A percentile compares a stretch with the other conserved stretches of the same genome.
Evolutionary conservation across 2,797 vertebrate genomes (phyloP).

Genomic region (Lateolabrax maculatus): DNA sequence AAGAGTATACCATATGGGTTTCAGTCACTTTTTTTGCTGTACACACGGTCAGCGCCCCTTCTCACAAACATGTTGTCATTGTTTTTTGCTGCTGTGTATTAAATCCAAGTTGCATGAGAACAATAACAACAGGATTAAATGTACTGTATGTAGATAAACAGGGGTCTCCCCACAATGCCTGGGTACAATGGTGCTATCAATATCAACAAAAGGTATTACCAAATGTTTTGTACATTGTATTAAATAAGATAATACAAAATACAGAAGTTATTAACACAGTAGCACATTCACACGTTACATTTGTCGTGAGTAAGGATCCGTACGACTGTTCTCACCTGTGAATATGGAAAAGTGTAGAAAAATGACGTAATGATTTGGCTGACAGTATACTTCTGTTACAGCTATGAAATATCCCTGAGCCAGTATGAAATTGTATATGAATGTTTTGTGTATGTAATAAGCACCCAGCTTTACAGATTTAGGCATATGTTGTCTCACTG

Average conservation of each 20-base stretch:
- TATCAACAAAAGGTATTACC: constrained; percentile 38
- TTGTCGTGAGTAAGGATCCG: background rate
- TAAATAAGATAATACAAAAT: constrained; percentile 22
- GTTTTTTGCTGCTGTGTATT: constrained; percentile 50
- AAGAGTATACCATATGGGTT: constrained; percentile 67
- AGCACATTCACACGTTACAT: background rate
- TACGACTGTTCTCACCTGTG: background rate
- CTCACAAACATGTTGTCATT: constrained; percentile 76
- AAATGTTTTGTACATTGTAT: constrained; percentile 20
- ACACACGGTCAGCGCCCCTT: constrained; percentile 40
- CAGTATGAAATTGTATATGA: background rate
- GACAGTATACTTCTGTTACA: background rate
- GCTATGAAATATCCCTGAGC: background rate
- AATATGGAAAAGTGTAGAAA: background rate
- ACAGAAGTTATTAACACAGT: background rate
- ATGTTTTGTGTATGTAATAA: background rate
- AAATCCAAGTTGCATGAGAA: constrained; percentile 42
- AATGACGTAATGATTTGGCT: background rate
- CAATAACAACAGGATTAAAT: constrained; percentile 73
- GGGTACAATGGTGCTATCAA: constrained; percentile 15
- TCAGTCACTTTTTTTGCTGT: constrained; percentile 43
- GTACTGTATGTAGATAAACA: constrained; percentile 46
- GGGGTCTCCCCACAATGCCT: constrained; percentile 28
- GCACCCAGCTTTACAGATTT: background rate
- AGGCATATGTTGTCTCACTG: background rate